Percentiles rank a stretch among this genome's conserved stretches.
Evolutionary conservation across 1,140 invertebrate species (phyloP).

Genomic region (Meloidogyne chitwoodi): DNA sequence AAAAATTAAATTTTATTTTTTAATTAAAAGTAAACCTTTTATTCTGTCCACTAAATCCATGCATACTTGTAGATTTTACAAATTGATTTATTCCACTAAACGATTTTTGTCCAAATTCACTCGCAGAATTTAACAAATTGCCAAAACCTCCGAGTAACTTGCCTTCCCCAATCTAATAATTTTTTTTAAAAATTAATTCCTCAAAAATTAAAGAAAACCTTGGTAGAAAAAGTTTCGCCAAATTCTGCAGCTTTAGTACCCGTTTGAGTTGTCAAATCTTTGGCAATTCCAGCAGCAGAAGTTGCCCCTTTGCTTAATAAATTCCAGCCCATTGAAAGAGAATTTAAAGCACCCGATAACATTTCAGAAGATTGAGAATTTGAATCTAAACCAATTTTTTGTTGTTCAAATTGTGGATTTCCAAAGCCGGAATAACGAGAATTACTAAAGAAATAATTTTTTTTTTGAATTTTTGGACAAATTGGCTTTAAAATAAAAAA

Average conservation of each 20-base stretch:
- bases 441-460: conserved; percentile 13
- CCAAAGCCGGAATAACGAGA: conserved; percentile 56
- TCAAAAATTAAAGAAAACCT: neutral
- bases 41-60: conserved; percentile 36
- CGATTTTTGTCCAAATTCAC: conserved; percentile 53
- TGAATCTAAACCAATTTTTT: neutral
- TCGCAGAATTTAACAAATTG: conserved; percentile 44
- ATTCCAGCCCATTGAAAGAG: conserved; percentile 55
- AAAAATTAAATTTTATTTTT: too few species aligned
- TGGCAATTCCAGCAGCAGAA: conserved; percentile 50
- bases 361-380: conserved; percentile 37
- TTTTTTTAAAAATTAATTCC: neutral
- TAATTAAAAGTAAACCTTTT: conserved; percentile 43
- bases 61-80: conserved; percentile 56
- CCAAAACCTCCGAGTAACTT: conserved; percentile 41
- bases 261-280: conserved; percentile 52
- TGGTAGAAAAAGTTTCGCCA: conserved; percentile 27
- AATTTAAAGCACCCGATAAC: conserved; percentile 52
- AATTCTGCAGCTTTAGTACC: conserved; percentile 53
- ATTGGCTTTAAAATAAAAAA: conserved; percentile 15
- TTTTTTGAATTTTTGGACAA: conserved; percentile 1
- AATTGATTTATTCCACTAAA: conserved; percentile 53
- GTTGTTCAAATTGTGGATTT: conserved; percentile 49
- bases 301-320: conserved; percentile 54
- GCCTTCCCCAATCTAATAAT: conserved; percentile 42